These are phyloP conservation scores for Protophormia terraenovae DNA, from an alignment of 2,888 invertebrate genomes.

Conservation along the genomic window DNA sequence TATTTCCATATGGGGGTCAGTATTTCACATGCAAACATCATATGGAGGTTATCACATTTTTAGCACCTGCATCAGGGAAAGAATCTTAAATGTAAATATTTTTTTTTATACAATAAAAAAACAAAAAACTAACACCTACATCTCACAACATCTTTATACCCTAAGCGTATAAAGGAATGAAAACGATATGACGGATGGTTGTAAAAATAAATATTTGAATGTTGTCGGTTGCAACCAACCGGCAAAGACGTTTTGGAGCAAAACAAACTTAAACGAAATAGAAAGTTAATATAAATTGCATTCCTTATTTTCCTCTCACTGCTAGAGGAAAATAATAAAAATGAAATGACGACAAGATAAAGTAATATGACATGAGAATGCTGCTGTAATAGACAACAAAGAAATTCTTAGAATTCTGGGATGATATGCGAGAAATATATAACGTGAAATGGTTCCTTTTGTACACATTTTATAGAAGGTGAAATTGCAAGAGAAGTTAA, in stretches of 20 bases:
- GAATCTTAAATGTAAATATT: constrained; percentile 47
- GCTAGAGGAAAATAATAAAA: not conserved
- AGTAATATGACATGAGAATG: constrained; percentile 7
- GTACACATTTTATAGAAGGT: not conserved
- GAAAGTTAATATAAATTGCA: constrained; percentile 35
- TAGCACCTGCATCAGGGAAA: constrained; percentile 37
- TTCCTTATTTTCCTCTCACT: not conserved
- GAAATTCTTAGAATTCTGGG: constrained; percentile 18
- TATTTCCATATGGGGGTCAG: constrained; percentile 53
- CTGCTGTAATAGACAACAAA: constrained; percentile 23
- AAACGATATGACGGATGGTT: not conserved
- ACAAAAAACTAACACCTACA: constrained; percentile 29
- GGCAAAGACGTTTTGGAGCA: not conserved
- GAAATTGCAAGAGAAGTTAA: not conserved
- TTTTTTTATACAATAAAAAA: not conserved
- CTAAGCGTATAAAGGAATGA: no score
- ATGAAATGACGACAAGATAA: constrained; percentile 11
- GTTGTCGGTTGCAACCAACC: not conserved
- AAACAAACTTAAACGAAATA: constrained; percentile 18
- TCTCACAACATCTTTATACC: no score
- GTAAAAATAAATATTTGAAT: constrained; percentile 6
- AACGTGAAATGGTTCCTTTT: not conserved
- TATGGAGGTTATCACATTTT: constrained; percentile 50
- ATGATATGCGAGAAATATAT: not conserved
- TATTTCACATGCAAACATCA: constrained; percentile 55